Conservation (phyloP, 2,888 invertebrate genomes). For the Crocallis elinguaria region DNA sequence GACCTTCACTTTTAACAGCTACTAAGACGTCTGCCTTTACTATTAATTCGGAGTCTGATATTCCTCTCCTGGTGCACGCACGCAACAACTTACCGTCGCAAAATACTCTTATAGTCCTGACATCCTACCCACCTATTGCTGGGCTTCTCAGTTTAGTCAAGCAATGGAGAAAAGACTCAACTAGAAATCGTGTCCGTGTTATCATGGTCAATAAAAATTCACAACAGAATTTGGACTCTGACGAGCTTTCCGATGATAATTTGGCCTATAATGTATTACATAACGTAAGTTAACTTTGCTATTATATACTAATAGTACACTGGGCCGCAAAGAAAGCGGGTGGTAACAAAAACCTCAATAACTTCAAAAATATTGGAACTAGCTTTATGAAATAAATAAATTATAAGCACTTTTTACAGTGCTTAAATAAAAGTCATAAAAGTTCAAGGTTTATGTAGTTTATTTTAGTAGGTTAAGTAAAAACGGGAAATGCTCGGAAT, state of each 20-base stretch:
- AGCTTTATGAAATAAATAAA: too few relatives aligned
- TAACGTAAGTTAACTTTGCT: slow-evolving; percentile 27
- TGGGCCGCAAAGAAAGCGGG: too few relatives aligned
- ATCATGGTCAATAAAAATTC: slow-evolving; percentile 28
- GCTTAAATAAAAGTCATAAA: too few relatives aligned
- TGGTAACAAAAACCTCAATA: too few relatives aligned
- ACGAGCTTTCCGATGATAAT: slow-evolving; percentile 27
- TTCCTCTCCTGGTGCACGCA: slow-evolving; percentile 28
- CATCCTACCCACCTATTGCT: slow-evolving; percentile 35
- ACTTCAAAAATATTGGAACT: too few relatives aligned
- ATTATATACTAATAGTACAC: too few relatives aligned
- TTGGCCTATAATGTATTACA: slow-evolving; percentile 34
- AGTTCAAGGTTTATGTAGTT: too few relatives aligned
- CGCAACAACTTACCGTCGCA: slow-evolving; percentile 23
- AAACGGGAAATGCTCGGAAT: too few relatives aligned
- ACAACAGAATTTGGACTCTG: slow-evolving; percentile 10
- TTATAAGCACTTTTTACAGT: too few relatives aligned
- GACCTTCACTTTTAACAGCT: slow-evolving; percentile 5
- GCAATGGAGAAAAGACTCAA: slow-evolving; percentile 37
- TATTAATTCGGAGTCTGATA: slow-evolving; percentile 30
- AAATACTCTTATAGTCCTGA: slow-evolving; percentile 37
- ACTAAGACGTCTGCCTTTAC: slow-evolving; percentile 24
- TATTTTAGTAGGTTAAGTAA: too few relatives aligned
- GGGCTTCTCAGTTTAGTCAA: slow-evolving; percentile 39
- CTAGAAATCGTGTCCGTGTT: slow-evolving; percentile 34